These are phyloP conservation scores for Acronicta psi DNA, from an alignment of 2,888 invertebrate genomes.

Conservation along the genomic window DNA sequence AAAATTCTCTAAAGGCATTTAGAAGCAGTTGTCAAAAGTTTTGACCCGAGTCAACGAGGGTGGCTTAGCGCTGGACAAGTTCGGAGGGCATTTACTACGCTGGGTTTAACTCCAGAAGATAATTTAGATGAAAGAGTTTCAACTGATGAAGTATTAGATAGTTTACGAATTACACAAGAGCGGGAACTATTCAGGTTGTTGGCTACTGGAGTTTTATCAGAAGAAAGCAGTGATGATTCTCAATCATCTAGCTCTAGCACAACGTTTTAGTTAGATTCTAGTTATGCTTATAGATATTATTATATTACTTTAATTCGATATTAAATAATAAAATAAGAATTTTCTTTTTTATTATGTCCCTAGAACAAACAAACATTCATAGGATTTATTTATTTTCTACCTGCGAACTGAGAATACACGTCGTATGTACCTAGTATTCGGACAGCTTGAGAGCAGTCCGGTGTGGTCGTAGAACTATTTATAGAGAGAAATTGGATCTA, in stretches of 20 bases:
- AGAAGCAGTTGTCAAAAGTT: constrained; percentile 79
- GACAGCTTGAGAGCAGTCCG: no score
- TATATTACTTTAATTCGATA: no score
- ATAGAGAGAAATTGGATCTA: no score
- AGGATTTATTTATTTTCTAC: no score
- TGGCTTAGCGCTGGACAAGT: constrained; percentile 79
- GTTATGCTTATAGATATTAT: no score
- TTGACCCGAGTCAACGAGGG: constrained; percentile 81
- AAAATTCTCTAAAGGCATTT: constrained; percentile 67
- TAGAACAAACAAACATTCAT: no score
- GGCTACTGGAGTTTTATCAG: constrained; percentile 60
- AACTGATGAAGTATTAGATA: constrained; percentile 62
- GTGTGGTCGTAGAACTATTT: no score
- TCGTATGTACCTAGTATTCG: no score
- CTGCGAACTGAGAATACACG: no score
- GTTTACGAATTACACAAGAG: constrained; percentile 70
- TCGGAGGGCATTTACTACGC: constrained; percentile 70
- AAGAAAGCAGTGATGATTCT: constrained; percentile 25
- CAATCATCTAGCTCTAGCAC: not conserved
- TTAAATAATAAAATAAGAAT: no score
- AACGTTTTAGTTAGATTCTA: no score
- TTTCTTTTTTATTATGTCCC: no score
- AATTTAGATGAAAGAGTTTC: constrained; percentile 64
- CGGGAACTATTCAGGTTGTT: constrained; percentile 68
- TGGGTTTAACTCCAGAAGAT: constrained; percentile 69